Percentiles rank a stretch among this genome's conserved stretches.
These are phyloP conservation scores for Labeo rohita DNA, from an alignment of 2,113 vertebrate species.

Conservation along the genomic window DNA sequence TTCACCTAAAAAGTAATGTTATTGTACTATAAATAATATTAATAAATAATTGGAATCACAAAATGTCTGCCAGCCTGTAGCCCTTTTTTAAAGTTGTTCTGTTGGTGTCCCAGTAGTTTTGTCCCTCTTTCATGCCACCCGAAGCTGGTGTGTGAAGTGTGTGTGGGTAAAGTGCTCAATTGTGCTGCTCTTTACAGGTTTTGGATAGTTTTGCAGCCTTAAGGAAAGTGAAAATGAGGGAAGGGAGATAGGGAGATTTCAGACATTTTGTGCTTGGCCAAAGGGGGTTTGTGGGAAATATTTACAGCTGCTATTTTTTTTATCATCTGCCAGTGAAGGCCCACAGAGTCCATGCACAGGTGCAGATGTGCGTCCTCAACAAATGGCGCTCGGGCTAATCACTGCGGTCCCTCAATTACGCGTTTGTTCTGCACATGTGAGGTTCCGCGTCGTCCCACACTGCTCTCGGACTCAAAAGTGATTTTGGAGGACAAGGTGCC, in stretches of 20 bases:
- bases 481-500: slow-evolving; percentile 31
- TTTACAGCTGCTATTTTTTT: slow-evolving; percentile 47
- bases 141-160: background rate
- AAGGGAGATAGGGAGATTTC: slow-evolving; percentile 51
- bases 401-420: background rate
- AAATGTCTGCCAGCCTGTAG: background rate
- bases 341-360: slow-evolving; percentile 26
- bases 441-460: background rate
- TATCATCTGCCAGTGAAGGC: slow-evolving; percentile 25
- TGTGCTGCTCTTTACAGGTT: slow-evolving; percentile 49
- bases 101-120: background rate
- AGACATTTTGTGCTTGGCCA: slow-evolving; percentile 47
- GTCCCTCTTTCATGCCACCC: background rate
- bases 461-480: background rate
- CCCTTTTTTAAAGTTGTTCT: background rate
- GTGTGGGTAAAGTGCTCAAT: slow-evolving; percentile 24
- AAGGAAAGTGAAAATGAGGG: slow-evolving; percentile 49
- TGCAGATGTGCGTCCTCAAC: slow-evolving; percentile 24
- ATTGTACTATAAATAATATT: background rate
- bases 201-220: slow-evolving; percentile 42
- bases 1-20: background rate
- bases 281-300: slow-evolving; percentile 48
- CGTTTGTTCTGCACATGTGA: slow-evolving; percentile 25
- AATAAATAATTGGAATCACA: background rate
- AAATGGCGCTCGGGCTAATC: slow-evolving; percentile 19